Percentiles rank a stretch among this genome's conserved stretches.
Evolutionary conservation across 2,888 invertebrate species (phyloP).

Genomic region (Lacanobia wlatinum): DNA sequence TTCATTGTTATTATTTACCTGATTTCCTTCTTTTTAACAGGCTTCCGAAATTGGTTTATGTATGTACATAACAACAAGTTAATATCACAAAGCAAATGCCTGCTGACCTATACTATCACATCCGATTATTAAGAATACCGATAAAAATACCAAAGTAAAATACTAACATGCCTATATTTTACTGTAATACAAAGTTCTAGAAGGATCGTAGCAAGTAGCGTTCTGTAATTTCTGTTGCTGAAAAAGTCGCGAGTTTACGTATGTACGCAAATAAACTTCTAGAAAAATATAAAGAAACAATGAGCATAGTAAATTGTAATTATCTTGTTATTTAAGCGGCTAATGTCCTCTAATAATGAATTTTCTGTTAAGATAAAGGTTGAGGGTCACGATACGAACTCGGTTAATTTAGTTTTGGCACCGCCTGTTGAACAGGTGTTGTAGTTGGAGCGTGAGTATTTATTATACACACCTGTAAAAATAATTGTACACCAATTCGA

Average conservation of each 20-base stretch:
- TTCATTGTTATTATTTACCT: background rate
- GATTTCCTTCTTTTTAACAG: background rate
- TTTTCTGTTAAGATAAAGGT: conserved; percentile 6
- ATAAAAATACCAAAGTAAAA: background rate
- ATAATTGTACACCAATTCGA: background rate
- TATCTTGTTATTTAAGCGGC: background rate
- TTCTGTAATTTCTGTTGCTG: background rate
- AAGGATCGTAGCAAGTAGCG: background rate
- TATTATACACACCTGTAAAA: background rate
- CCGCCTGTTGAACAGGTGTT: background rate
- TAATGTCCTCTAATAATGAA: background rate
- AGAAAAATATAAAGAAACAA: background rate
- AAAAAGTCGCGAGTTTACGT: background rate
- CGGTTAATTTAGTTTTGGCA: conserved; percentile 23
- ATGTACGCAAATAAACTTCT: background rate
- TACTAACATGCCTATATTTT: conserved; percentile 1
- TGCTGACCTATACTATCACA: conserved; percentile 5
- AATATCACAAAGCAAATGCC: background rate
- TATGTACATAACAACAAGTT: background rate
- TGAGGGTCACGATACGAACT: conserved; percentile 2
- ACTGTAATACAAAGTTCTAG: background rate
- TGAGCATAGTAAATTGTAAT: background rate
- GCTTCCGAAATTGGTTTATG: background rate
- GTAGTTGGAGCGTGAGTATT: background rate
- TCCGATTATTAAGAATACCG: background rate